These are phyloP conservation scores for Rutpela maculata DNA, from an alignment of 2,888 invertebrate species.

Conservation along the genomic window DNA sequence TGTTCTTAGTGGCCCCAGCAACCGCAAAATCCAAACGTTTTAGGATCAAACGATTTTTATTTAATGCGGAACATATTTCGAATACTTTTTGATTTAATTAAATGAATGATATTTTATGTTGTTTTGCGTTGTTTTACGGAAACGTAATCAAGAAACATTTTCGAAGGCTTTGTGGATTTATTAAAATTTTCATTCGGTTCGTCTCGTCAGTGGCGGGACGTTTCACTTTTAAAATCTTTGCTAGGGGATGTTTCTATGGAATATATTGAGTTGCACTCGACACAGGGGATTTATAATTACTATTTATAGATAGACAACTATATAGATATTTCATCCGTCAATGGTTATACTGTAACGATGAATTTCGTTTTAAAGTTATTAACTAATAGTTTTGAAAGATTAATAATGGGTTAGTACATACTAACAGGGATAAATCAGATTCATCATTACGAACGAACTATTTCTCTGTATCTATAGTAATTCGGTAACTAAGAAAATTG, in stretches of 20 bases:
- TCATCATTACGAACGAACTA: too few species aligned
- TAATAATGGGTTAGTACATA: too few species aligned
- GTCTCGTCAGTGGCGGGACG: background rate
- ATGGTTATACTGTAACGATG: too few species aligned
- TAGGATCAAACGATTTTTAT: conserved; percentile 55
- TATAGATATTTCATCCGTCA: too few species aligned
- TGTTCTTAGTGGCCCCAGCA: conserved; percentile 59
- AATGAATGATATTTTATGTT: conserved; percentile 9
- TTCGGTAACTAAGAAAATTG: too few species aligned
- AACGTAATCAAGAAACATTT: conserved; percentile 11
- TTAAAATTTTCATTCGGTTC: background rate
- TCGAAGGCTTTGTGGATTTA: conserved; percentile 11
- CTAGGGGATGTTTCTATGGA: background rate
- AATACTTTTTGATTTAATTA: conserved; percentile 41
- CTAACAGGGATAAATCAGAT: too few species aligned
- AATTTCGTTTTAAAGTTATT: too few species aligned
- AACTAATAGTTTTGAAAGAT: too few species aligned
- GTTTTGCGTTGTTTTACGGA: conserved; percentile 4
- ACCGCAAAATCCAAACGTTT: conserved; percentile 30
- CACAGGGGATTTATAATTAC: background rate
- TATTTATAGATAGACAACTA: background rate
- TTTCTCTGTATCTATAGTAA: too few species aligned
- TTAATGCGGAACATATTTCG: conserved; percentile 28
- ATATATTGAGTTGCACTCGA: background rate
- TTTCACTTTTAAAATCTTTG: background rate